Conservation (phyloP, 1,140 invertebrate genomes). For the Brachionus rotundiformis region DNA sequence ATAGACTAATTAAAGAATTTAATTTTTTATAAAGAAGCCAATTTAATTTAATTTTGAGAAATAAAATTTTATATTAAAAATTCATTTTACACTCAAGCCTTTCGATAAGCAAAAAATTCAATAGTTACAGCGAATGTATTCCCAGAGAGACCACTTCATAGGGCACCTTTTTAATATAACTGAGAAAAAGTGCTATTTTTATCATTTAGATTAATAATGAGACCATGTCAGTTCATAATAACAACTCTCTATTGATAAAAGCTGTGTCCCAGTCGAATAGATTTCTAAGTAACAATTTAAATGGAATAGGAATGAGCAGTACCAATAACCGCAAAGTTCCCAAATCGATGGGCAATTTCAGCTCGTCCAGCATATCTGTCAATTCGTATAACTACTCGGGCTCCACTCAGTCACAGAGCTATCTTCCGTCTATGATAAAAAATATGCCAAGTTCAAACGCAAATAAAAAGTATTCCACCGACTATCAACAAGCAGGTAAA, state of each 20-base stretch:
- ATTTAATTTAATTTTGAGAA: not conserved
- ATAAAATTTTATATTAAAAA: not conserved
- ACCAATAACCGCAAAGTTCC: slow-evolving; percentile 6
- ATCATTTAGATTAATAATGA: slow-evolving; percentile 36
- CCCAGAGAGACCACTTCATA: too few species aligned
- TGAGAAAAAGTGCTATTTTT: not conserved
- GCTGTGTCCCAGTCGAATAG: slow-evolving; percentile 4
- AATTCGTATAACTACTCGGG: slow-evolving; percentile 1
- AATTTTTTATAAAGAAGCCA: too few species aligned
- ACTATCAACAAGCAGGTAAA: slow-evolving; percentile 47
- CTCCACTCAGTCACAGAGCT: slow-evolving; percentile 33
- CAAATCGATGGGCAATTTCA: slow-evolving; percentile 34
- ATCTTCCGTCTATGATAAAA: slow-evolving; percentile 45
- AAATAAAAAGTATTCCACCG: slow-evolving; percentile 33
- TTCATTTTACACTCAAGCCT: too few species aligned
- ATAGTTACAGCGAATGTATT: too few species aligned
- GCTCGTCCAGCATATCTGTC: slow-evolving; percentile 14
- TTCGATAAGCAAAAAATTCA: too few species aligned
- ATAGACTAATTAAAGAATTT: not conserved
- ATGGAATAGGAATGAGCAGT: slow-evolving; percentile 12
- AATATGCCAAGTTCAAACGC: not conserved
- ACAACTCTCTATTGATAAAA: slow-evolving; percentile 19
- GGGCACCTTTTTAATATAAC: not conserved
- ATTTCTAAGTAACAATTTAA: not conserved
- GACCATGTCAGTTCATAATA: slow-evolving; percentile 23